Evolutionary conservation across 2,113 vertebrate genomes (phyloP).

Genomic region (Archilochus colubris): DNA sequence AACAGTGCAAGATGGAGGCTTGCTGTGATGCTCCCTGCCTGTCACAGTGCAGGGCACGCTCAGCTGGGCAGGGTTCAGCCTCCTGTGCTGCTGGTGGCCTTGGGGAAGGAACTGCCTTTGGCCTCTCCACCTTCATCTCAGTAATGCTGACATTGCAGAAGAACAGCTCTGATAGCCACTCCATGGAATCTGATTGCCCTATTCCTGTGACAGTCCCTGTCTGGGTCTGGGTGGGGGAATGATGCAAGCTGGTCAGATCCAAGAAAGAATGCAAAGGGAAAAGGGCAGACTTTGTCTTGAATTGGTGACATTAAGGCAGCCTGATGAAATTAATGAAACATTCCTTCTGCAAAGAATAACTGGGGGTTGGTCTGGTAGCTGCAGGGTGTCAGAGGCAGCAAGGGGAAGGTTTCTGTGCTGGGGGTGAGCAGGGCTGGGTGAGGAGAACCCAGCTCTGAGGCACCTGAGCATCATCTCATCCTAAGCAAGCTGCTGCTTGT

Average conservation of each 20-base stretch:
- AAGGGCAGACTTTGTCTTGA: background rate
- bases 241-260: background rate
- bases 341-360: background rate
- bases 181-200: rapidly evolving
- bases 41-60: background rate
- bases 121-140: rapidly evolving
- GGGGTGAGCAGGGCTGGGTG: rapidly evolving
- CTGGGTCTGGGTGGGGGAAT: background rate
- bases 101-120: background rate
- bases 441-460: background rate
- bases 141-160: background rate
- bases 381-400: rapidly evolving
- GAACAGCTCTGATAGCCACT: background rate
- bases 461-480: background rate
- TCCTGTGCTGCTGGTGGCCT: rapidly evolving
- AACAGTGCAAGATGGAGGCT: background rate
- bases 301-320: background rate
- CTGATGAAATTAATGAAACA: background rate
- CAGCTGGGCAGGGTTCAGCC: background rate
- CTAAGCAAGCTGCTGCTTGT: background rate
- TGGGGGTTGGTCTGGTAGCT: rapidly evolving
- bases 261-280: background rate
- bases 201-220: rapidly evolving
- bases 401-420: rapidly evolving
- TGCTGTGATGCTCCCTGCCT: background rate